Base-by-base conservation (phyloP, 1,140 invertebrate species). In the Xylocopa sonorina region DNA sequence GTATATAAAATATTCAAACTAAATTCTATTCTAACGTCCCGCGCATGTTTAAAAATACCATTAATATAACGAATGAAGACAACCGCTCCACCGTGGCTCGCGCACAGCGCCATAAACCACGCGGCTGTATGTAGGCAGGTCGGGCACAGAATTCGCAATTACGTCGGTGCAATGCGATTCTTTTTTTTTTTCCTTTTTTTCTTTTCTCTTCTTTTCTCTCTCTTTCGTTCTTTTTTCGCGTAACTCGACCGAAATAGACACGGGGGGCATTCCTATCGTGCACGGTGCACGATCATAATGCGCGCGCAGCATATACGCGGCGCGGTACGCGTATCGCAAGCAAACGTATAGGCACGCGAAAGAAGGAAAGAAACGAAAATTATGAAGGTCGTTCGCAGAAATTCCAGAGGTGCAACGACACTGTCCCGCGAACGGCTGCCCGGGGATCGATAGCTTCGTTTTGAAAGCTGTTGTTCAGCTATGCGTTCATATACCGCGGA, bases 391-490 rank as follows among this genome's bases (percentile, higher is more conserved):
- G 83, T 78, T 73, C 38, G 73, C 41, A 78, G 73, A 78, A 84
- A 85, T 85, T 84, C 82, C 58, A 34, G 64, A 75, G 79, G 83
- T 84, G 83, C 83, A 84, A 84, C 41, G 83, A 85, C 83, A 81
- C 62, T 67, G 27, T 14, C n/a, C n/a, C 32, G 57, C 55, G 51
- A 34, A 38, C n/a, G 38, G 24, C 75, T 21, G 41, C 60, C 21
- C 32, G n/a, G 50, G 51, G 62, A 85, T 85, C 63, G 62, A 85
- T 84, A 81, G 79, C 53, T 81, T 81, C 58, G 66, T 60, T 71
- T 80, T 66, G 38, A 69, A 69, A 55, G 41, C 50, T n/a, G 21
- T 29, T 63, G 3, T 71, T 81, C 53, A 41, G 41, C 62, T n/a
- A n/a, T n/a, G 34, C 50, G 53, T n/a, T n/a, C n/a, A n/a, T 46